Conservation (phyloP, 92 coral and sea anemone species). For the Nematostella vectensis region DNA sequence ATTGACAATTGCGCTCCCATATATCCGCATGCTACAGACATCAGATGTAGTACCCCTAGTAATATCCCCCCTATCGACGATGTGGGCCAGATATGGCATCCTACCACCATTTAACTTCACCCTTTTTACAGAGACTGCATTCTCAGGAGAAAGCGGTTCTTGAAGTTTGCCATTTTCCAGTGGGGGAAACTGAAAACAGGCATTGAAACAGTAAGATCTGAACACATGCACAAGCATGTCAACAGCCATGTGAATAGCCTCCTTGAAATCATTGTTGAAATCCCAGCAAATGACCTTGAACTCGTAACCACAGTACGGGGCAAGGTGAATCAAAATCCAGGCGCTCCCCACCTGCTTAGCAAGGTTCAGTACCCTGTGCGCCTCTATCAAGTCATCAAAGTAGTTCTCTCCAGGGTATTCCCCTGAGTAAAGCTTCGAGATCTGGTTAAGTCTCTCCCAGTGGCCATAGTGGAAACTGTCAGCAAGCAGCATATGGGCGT, state of each 20-base stretch:
- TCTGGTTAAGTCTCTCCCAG: conserved; percentile 56
- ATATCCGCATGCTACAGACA: conserved; percentile 72
- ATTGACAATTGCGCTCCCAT: conserved; percentile 67
- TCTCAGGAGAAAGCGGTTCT: not conserved
- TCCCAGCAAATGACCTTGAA: conserved; percentile 67
- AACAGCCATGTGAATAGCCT: conserved; percentile 52
- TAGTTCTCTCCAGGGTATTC: conserved; percentile 54
- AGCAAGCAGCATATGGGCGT: conserved; percentile 60
- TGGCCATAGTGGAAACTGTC: conserved; percentile 67
- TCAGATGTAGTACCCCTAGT: conserved; percentile 50
- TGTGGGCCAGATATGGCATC: conserved; percentile 65
- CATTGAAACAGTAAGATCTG: conserved; percentile 46
- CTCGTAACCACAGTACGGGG: conserved; percentile 68
- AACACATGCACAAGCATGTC: conserved; percentile 32
- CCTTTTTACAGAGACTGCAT: conserved; percentile 12
- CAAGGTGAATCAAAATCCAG: conserved; percentile 41
- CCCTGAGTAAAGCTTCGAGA: conserved; percentile 34
- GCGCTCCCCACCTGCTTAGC: conserved; percentile 53
- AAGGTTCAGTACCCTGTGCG: conserved; percentile 43
- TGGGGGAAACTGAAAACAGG: conserved; percentile 63
- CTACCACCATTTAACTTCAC: conserved; percentile 9
- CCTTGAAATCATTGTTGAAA: conserved; percentile 54
- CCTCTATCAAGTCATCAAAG: conserved; percentile 51
- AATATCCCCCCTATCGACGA: conserved; percentile 58
- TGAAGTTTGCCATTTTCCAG: conserved; percentile 52